These are phyloP conservation scores for Lithophane socia DNA, from an alignment of 2,888 invertebrate species.

Conservation along the genomic window DNA sequence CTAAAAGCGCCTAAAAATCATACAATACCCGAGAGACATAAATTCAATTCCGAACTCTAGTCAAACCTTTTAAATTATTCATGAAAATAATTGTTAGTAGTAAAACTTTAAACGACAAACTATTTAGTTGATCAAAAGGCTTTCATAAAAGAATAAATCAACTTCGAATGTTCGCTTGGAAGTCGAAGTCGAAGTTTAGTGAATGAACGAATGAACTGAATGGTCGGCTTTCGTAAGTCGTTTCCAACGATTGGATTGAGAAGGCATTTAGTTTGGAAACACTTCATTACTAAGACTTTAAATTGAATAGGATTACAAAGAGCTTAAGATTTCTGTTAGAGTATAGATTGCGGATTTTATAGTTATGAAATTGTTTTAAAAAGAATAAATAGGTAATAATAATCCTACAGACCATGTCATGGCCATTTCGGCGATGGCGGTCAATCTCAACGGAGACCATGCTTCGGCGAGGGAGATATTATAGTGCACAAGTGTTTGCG, in stretches of 20 bases:
- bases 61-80: slow-evolving; percentile 25
- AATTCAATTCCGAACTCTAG: not conserved
- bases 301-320: slow-evolving; percentile 40
- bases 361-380: not conserved
- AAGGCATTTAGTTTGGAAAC: slow-evolving; percentile 52
- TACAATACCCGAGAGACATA: slow-evolving; percentile 3
- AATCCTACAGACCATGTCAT: too few relatives aligned
- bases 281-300: slow-evolving; percentile 48
- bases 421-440: too few relatives aligned
- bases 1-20: not conserved
- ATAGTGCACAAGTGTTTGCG: too few relatives aligned
- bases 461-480: too few relatives aligned
- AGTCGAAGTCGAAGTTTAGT: slow-evolving; percentile 33
- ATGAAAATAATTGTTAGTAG: slow-evolving; percentile 36
- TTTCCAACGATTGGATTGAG: slow-evolving; percentile 33
- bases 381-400: not conserved
- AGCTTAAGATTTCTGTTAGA: slow-evolving; percentile 13
- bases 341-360: not conserved
- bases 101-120: slow-evolving; percentile 40
- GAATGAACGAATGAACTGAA: slow-evolving; percentile 53
- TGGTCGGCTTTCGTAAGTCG: slow-evolving; percentile 27
- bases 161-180: slow-evolving; percentile 26
- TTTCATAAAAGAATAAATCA: slow-evolving; percentile 47
- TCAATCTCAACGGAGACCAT: too few relatives aligned
- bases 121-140: slow-evolving; percentile 51